These are phyloP conservation scores for Atrichornis clamosus DNA, from an alignment of 2,113 vertebrate genomes.

Conservation along the genomic window DNA sequence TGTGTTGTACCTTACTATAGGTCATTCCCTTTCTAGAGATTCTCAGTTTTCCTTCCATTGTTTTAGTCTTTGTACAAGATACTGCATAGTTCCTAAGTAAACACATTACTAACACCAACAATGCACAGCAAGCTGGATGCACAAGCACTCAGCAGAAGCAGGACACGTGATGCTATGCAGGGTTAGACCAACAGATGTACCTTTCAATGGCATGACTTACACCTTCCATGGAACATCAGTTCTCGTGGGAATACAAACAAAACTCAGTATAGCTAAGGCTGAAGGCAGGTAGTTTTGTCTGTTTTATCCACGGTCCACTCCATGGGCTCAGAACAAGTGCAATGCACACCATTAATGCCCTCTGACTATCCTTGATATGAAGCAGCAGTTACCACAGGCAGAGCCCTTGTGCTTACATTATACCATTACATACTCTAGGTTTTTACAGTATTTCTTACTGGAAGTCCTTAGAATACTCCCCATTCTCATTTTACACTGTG, in stretches of 20 bases:
- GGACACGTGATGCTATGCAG: neutral
- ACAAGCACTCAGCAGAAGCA: neutral
- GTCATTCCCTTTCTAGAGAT: neutral
- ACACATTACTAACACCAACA: neutral
- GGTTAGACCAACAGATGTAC: accelerated
- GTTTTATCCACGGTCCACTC: neutral
- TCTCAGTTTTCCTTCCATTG: neutral
- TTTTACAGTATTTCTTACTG: neutral
- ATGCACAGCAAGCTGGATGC: neutral
- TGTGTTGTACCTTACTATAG: neutral
- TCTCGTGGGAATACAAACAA: neutral
- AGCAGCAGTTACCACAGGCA: neutral
- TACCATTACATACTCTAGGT: neutral
- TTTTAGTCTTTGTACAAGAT: neutral
- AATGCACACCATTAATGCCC: neutral
- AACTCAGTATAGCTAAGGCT: neutral
- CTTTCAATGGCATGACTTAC: neutral
- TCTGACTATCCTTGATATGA: neutral
- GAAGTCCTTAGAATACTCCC: neutral
- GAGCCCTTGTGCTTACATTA: neutral
- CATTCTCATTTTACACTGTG: neutral
- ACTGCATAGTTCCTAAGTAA: accelerated
- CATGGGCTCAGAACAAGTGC: neutral
- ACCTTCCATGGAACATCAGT: neutral
- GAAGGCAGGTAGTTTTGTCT: neutral